phyloP scores from a whole-genome alignment of 2,113 vertebrate species.

The Copsychus sechellarum region DNA sequence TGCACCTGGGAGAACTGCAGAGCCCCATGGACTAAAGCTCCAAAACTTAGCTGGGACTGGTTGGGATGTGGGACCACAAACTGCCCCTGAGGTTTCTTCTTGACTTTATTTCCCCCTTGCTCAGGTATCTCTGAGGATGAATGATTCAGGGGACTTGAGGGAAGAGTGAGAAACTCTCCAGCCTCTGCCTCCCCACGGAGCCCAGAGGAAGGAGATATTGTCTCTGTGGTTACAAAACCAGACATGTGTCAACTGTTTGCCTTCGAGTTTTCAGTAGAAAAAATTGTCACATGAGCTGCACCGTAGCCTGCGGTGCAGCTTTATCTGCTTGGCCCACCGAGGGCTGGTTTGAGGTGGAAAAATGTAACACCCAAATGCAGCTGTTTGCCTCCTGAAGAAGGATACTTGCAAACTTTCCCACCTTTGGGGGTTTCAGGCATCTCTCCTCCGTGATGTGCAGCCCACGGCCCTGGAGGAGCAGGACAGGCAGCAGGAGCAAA shows the following conservation, averaged over 20 bases:
- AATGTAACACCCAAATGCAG: not conserved
- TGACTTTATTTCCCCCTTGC: not conserved
- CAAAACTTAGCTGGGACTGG: fast-evolving
- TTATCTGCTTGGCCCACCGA: not conserved
- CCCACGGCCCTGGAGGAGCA: fast-evolving
- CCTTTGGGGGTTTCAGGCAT: not conserved
- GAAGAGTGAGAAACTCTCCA: slow-evolving; percentile 25
- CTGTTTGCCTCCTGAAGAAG: not conserved
- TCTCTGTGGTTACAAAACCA: slow-evolving; percentile 62
- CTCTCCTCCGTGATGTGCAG: not conserved
- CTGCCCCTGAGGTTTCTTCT: not conserved
- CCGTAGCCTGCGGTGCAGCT: not conserved
- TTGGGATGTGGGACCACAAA: not conserved
- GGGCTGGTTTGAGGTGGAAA: slow-evolving; percentile 1
- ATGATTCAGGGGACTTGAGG: not conserved
- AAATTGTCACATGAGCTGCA: not conserved
- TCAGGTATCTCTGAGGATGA: not conserved
- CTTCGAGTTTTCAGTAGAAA: not conserved
- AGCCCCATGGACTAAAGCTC: not conserved
- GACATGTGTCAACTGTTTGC: slow-evolving; percentile 6
- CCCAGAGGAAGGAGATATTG: slow-evolving; percentile 39
- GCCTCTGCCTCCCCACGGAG: not conserved
- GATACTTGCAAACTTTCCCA: not conserved
- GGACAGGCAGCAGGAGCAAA: not conserved
- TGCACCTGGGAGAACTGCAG: not conserved